Conservation (phyloP, 2,888 invertebrate species). For the Acholoe squamosa region DNA sequence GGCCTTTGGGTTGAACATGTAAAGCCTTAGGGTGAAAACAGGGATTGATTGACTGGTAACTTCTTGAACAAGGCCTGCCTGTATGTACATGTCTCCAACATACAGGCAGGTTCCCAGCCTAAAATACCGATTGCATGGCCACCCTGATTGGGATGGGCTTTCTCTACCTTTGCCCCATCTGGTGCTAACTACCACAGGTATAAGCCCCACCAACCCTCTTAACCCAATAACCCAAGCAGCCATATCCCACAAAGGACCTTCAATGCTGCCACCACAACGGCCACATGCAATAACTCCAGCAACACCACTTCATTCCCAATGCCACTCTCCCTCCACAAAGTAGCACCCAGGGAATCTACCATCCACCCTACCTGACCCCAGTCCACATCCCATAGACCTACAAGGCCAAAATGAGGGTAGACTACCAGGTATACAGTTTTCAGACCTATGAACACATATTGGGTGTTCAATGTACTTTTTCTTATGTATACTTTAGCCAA, state of each 20-base stretch:
- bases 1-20: no score
- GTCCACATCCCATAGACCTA: background rate
- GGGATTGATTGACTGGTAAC: no score
- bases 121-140: no score
- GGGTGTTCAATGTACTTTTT: background rate
- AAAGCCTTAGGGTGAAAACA: no score
- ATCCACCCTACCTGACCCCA: background rate
- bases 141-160: no score
- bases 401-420: no score
- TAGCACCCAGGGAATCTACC: background rate
- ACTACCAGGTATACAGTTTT: background rate
- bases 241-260: background rate
- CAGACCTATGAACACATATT: background rate
- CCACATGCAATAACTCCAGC: background rate
- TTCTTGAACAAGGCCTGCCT: no score
- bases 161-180: no score
- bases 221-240: background rate
- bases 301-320: background rate
- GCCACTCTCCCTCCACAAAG: background rate
- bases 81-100: no score
- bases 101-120: no score
- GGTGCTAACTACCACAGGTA: no score
- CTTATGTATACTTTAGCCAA: background rate
- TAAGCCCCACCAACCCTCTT: background rate
- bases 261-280: background rate